Evolutionary conservation across 2,797 vertebrate species (phyloP), one percentile per base, ranked within the genome.

Genomic region (Trachurus trachurus): DNA sequence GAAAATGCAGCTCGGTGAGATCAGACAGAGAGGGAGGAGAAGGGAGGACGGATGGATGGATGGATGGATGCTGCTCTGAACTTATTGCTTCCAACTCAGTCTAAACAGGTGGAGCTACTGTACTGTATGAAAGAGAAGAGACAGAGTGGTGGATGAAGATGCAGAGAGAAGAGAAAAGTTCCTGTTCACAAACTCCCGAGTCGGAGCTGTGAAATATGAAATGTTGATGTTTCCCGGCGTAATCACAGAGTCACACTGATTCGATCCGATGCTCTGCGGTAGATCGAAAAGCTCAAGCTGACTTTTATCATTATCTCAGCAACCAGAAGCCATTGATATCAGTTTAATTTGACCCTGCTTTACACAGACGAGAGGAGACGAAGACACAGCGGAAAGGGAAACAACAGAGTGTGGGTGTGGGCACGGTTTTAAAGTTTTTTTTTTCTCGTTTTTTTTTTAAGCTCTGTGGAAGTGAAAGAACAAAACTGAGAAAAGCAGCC

Each of bases 211-310:
- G 79, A 78, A 78, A 17, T 80, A 87, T 82, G 83, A 82, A 81
- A 76, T 59, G 86, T 76, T 81, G 84, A 78, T 63, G 71, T 70
- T 29, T 29, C 37, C 31, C 4, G 62, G 58, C 26, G 69, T 76
- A 70, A 84, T 86, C 80, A 61, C 78, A 66, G 74, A 76, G 81
- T 88, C 80, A 78, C 68, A 74, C 84, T 62, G 57, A 74, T 83
- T 82, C 40, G 13, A 64, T 81, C 66, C 66, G 42, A 59, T 69
- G 64, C 65, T 66, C 63, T 0, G 11, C 1, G 19, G 44, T 66
- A 26, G 67, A 80, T 68, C 34, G 64, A 77, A 77, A 85, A 83
- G 69, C 74, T 80, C 75, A 45, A 40, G 49, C 54, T 40, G 66
- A 78, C 66, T 82, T 87, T 79, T 61, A 62, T 83, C 79, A 78